Base-by-base conservation (phyloP, 2,888 invertebrate species). In the Craniophora ligustri region DNA sequence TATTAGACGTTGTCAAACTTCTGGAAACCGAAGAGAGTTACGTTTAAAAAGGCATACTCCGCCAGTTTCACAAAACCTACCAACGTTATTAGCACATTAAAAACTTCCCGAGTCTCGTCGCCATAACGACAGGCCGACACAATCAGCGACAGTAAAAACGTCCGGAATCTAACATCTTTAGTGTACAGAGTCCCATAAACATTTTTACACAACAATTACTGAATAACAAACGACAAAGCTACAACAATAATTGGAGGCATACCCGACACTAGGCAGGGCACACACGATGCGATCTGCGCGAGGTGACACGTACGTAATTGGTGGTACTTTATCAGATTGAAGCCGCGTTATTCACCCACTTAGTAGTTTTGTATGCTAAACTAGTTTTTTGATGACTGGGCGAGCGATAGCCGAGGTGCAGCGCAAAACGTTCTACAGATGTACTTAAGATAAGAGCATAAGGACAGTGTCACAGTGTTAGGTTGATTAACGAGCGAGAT, bases 251-350 rank as follows among this genome's bases (percentile, higher is more conserved):
- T 89, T 89, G 88, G 85, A 78, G 81, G 14, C 5, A 7, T 13
- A 23, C 84, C 87, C 84, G 86, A 85, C 84, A 79, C 83, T 75
- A 57, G 74, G 71, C 62, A 48, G 55, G 31, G 60, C 53, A 54
- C 65, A 70, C 75, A 69, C 71, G 85, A 88, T 88, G 76, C 46
- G 69, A 87, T 85, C 86, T 70, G 57, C 66, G 74, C 72, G 68
- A 89, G 89, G 90, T 89, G 91, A 87, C 92, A 92, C 92, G 92
- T 92, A 91, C 91, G 86, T 92, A 92, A 92, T 92, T 91, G 92
- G 85, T 64, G 68, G 53, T 28, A 23, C 49, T 34, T 72, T 88
- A 91, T 91, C 91, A 71, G 90, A 90, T 91, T 71, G 72, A 62
- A 5, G 5, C 10, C 59, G 79, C 76, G 78, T 79, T 77, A 78